Conservation (phyloP, 1,140 invertebrate species). For the Drosophila nasuta region DNA sequence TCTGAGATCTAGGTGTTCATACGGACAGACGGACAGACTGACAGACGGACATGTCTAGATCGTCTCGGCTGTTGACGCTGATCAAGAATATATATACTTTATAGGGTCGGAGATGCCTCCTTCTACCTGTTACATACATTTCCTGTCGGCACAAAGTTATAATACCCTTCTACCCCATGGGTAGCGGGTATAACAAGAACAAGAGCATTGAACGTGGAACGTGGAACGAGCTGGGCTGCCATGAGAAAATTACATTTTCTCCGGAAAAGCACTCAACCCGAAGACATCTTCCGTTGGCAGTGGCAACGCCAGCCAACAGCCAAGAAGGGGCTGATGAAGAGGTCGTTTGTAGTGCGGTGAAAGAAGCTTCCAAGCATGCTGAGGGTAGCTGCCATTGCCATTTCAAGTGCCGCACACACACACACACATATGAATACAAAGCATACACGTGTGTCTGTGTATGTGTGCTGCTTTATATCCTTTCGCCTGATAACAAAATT, state of each 20-base stretch:
- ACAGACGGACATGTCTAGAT: no score
- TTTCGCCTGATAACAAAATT: slow-evolving; percentile 84
- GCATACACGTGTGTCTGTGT: slow-evolving; percentile 48
- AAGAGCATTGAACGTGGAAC: slow-evolving; percentile 22
- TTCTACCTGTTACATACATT: no score
- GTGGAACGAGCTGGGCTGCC: slow-evolving; percentile 37
- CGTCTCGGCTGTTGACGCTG: no score
- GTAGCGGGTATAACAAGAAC: no score
- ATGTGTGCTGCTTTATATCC: slow-evolving; percentile 77
- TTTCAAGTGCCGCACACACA: slow-evolving; percentile 51
- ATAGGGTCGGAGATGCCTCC: no score
- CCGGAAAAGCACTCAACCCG: slow-evolving; percentile 84
- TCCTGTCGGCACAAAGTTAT: no score
- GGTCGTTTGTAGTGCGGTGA: slow-evolving; percentile 19
- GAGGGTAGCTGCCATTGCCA: slow-evolving; percentile 67
- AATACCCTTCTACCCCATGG: no score
- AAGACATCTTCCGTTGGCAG: slow-evolving; percentile 83
- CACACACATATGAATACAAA: slow-evolving; percentile 31
- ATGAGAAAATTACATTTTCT: slow-evolving; percentile 84
- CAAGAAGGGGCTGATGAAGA: no score
- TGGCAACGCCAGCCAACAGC: slow-evolving; percentile 62
- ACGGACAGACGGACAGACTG: no score
- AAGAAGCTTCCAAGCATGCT: slow-evolving; percentile 23
- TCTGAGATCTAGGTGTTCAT: no score
- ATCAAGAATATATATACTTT: no score